Evolutionary conservation across 2,113 vertebrate genomes (phyloP).

Genomic region (Chunga burmeisteri): DNA sequence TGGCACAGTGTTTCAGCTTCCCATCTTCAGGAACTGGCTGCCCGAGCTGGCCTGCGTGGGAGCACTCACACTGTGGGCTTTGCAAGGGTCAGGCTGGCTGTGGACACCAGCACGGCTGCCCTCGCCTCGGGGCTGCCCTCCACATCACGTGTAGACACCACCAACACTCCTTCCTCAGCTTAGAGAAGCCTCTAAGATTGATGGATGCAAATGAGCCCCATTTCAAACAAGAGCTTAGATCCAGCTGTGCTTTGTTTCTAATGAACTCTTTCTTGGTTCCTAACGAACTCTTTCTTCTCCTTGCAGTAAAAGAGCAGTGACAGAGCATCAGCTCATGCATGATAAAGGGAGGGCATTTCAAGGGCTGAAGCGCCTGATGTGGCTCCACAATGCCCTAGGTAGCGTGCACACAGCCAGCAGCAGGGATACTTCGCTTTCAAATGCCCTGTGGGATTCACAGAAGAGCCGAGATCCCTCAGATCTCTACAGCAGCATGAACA

Average conservation of each 20-base stretch:
- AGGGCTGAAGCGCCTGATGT: slow-evolving; percentile 79
- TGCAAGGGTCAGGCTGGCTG: background rate
- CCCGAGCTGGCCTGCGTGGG: background rate
- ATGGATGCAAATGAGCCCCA: background rate
- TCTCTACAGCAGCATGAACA: background rate
- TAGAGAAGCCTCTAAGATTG: background rate
- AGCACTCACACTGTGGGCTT: background rate
- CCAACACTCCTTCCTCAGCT: background rate
- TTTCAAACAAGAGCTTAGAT: background rate
- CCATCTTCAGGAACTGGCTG: background rate
- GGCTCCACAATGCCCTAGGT: slow-evolving; percentile 78
- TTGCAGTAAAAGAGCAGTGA: slow-evolving; percentile 77
- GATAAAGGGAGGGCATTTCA: slow-evolving; percentile 77
- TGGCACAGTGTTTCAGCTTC: background rate
- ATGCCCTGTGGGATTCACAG: background rate
- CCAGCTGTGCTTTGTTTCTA: background rate
- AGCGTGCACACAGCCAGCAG: slow-evolving; percentile 76
- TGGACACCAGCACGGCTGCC: background rate
- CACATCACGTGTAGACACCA: background rate
- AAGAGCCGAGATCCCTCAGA: background rate
- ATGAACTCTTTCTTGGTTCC: background rate
- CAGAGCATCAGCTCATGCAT: slow-evolving; percentile 82
- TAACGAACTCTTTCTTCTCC: background rate
- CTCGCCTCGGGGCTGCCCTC: background rate
- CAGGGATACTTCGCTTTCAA: background rate